A percentile compares a stretch with the other conserved stretches of the same genome.
Conservation (phyloP, 2,113 vertebrate species). For the Nanorana parkeri region DNA sequence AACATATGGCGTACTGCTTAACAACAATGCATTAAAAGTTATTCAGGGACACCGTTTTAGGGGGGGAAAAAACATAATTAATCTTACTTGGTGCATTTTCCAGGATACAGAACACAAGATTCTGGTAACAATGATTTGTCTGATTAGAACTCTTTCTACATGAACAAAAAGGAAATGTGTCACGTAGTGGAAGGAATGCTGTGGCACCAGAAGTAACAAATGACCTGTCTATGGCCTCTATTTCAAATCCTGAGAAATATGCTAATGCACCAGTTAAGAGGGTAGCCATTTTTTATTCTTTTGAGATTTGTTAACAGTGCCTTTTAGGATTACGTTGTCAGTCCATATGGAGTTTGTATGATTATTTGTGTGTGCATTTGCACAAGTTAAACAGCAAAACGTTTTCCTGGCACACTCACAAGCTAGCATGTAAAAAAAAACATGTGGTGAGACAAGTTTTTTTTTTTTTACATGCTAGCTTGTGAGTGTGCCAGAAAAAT, state of each 20-base stretch:
- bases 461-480: too few relatives aligned
- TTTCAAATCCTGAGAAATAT: not conserved
- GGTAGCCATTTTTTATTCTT: not conserved
- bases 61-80: not conserved
- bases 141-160: slow-evolving; percentile 12
- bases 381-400: too few relatives aligned
- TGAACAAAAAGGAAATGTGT: not conserved
- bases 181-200: not conserved
- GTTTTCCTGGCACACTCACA: too few relatives aligned
- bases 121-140: not conserved
- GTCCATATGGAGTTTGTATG: too few relatives aligned
- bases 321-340: too few relatives aligned
- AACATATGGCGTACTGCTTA: slow-evolving; percentile 15
- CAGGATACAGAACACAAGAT: not conserved
- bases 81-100: not conserved
- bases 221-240: not conserved
- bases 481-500: too few relatives aligned
- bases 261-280: too few relatives aligned
- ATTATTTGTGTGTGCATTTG: too few relatives aligned
- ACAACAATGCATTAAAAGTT: too few relatives aligned
- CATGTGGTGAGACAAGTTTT: too few relatives aligned
- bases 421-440: too few relatives aligned
- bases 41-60: not conserved
- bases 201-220: not conserved
- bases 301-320: not conserved